Base-by-base conservation (phyloP, 2,888 invertebrate species). In the Orchestes rusci region DNA sequence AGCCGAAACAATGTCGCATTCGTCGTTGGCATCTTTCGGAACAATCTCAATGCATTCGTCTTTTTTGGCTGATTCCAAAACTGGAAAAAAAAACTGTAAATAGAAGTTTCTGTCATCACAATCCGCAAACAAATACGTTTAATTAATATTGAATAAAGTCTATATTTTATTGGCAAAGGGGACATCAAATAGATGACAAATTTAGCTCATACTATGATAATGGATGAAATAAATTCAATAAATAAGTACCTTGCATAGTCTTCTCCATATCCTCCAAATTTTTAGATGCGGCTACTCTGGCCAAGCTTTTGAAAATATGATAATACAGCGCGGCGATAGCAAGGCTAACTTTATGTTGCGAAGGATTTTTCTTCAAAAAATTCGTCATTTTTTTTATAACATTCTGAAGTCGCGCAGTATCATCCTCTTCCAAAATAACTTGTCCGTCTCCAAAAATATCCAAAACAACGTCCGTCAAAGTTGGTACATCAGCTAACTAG, bases 1-100 rank as follows among this genome's bases (percentile, higher is more conserved):
- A 3, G 56, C 54, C 4, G 61, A 56, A 7, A 60, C 55, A 33
- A 62, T 49, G 50, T 64, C 63, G 39, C 60, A 63, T 50, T 59
- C 54, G 35, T 62, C 60, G 23, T 59, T 59, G 10, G 56, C 56
- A 51, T 63, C 57, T 35, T 42, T 46, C 13, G 53, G 51, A 23
- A 53, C 48, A 7, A 45, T 23, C 3, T 45, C 51, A 13, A 44
- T 32, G 27, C 33, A 33, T 23, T 41, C 28, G 23, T 33, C 16
- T 20, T 29, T 16, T 27, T 44, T 37, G 4, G 38, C 40, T 10
- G 44, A 37, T 20, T 45, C 34, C 7, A 41, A 8, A 12, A 38
- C 44, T 48, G 28, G 43, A 39, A 43, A 23, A 23, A 23, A 7
- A 23, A n/a, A n/a, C n/a, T n/a, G n/a, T n/a, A n/a, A n/a, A n/a